These are phyloP conservation scores for Apodemus agrarius DNA, from an alignment of 2,797 vertebrate genomes.

Conservation along the genomic window DNA sequence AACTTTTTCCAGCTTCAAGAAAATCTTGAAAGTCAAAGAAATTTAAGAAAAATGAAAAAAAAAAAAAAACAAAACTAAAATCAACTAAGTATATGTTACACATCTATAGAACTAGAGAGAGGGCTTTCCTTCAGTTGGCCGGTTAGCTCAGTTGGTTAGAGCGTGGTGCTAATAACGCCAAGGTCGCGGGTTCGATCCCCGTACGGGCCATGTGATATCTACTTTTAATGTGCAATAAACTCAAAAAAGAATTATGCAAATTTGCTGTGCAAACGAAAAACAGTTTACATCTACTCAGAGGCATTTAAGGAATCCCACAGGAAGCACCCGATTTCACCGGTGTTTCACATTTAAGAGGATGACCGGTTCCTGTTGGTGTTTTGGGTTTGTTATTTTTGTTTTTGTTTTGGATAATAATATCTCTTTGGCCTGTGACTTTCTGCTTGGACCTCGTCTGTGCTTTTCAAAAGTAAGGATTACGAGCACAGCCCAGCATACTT, in stretches of 20 bases:
- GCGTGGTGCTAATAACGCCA: constrained; percentile 1
- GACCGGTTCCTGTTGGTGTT: background rate
- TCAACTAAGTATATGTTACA: background rate
- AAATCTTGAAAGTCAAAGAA: background rate
- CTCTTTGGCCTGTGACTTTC: background rate
- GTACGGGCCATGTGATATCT: background rate
- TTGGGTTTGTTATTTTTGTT: background rate
- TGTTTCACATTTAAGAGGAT: background rate
- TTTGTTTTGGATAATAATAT: background rate
- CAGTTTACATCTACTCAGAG: background rate
- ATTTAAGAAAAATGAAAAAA: background rate
- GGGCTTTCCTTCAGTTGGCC: accelerated
- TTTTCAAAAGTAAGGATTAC: background rate
- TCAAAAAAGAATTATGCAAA: background rate
- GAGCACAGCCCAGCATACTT: background rate
- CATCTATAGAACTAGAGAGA: background rate
- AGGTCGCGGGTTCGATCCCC: constrained; percentile 16
- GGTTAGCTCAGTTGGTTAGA: constrained; percentile 58
- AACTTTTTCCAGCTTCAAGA: background rate
- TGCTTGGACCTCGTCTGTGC: background rate
- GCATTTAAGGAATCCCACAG: background rate
- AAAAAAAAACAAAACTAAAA: too few species aligned
- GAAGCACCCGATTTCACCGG: background rate
- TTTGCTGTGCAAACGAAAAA: background rate
- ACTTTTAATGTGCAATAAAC: background rate